Percentiles rank a stretch among this genome's conserved stretches.
Conservation (phyloP, 2,888 invertebrate genomes). For the Hofmannophila pseudospretella region DNA sequence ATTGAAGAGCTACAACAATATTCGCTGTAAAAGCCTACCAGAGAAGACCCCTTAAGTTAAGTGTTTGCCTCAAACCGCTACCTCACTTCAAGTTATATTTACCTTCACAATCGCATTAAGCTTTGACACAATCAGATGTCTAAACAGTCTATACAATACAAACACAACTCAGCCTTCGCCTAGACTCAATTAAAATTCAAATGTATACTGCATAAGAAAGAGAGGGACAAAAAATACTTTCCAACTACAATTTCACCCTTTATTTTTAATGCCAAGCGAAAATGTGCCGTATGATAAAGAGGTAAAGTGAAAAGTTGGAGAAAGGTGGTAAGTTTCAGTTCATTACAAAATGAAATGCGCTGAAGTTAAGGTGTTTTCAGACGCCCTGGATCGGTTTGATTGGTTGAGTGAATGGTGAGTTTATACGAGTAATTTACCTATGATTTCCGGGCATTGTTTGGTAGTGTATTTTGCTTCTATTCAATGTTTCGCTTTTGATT, state of each 20-base stretch:
- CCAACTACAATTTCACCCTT: constrained; percentile 41
- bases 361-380: constrained; percentile 7
- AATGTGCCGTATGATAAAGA: constrained; percentile 10
- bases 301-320: constrained; percentile 21
- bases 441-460: too few relatives aligned
- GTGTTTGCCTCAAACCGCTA: too few relatives aligned
- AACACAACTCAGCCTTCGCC: constrained; percentile 1
- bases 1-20: too few relatives aligned
- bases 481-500: too few relatives aligned
- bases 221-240: constrained; percentile 35
- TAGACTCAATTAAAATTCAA: constrained; percentile 47
- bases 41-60: too few relatives aligned
- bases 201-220: constrained; percentile 37
- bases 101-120: too few relatives aligned
- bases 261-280: constrained; percentile 18
- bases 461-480: too few relatives aligned
- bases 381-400: not conserved
- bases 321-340: constrained; percentile 32
- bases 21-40: too few relatives aligned
- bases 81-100: too few relatives aligned
- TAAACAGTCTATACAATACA: not conserved
- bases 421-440: too few relatives aligned
- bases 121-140: not conserved
- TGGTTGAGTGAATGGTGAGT: too few relatives aligned
- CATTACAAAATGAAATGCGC: constrained; percentile 61